These are phyloP conservation scores for Arbacia lixula DNA, from an alignment of 53 echinoderm and acorn worm genomes.

Conservation along the genomic window DNA sequence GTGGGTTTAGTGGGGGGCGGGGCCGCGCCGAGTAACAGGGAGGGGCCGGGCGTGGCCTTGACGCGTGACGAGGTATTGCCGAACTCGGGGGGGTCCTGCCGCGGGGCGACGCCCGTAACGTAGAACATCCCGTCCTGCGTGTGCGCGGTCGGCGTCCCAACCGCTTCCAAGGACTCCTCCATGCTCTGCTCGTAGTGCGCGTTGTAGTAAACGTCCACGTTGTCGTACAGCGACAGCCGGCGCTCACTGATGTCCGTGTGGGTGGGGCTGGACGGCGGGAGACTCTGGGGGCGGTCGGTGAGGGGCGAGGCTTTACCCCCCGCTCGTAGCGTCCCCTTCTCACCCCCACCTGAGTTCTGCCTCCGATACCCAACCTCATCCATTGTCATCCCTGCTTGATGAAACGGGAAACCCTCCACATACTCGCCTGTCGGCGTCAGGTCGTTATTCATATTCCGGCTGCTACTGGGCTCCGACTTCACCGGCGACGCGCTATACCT, in stretches of 20 bases:
- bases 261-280: constrained; percentile 85
- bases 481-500: constrained; percentile 38
- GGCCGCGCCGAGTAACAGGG: constrained; percentile 29
- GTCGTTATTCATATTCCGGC: constrained; percentile 1
- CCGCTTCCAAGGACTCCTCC: constrained; percentile 96
- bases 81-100: constrained; percentile 4
- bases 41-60: constrained; percentile 10
- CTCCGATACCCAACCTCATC: background rate
- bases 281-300: constrained; percentile 82
- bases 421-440: constrained; percentile 53
- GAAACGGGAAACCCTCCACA: constrained; percentile 23
- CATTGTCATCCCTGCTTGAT: constrained; percentile 1
- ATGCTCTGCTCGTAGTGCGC: constrained; percentile 95
- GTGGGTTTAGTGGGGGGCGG: constrained; percentile 58
- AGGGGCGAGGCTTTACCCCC: constrained; percentile 72
- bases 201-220: constrained; percentile 93
- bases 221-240: constrained; percentile 88
- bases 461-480: constrained; percentile 56
- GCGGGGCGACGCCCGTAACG: constrained; percentile 28
- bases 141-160: constrained; percentile 85
- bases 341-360: constrained; percentile 4
- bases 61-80: constrained; percentile 30
- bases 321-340: constrained; percentile 56
- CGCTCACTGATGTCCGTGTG: constrained; percentile 75
- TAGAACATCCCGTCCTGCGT: constrained; percentile 44